Evolutionary conservation across 2,888 invertebrate genomes (phyloP).

Genomic region (Phaonia tiefii): DNA sequence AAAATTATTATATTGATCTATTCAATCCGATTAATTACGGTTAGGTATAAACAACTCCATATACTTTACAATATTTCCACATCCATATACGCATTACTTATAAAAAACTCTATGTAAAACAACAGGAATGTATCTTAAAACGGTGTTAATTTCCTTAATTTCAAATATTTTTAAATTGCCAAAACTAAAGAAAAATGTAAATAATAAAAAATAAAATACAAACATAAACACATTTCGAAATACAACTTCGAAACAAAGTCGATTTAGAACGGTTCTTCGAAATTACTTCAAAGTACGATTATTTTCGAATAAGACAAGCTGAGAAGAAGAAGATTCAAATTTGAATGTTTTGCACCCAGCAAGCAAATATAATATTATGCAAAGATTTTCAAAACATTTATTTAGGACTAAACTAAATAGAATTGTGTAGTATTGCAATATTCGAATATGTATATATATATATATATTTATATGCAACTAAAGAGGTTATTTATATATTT

Average conservation of each 20-base stretch:
- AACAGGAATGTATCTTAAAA: conserved; percentile 49
- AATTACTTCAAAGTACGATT: not conserved
- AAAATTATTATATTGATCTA: too few relatives aligned
- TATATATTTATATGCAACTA: not conserved
- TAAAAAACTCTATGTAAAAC: not conserved
- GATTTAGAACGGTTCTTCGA: too few relatives aligned
- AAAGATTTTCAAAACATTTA: not conserved
- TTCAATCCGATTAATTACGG: too few relatives aligned
- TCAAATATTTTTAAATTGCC: conserved; percentile 61
- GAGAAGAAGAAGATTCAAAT: too few relatives aligned
- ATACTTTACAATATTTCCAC: too few relatives aligned
- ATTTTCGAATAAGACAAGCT: not conserved
- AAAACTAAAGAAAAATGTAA: conserved; percentile 48
- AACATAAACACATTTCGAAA: not conserved
- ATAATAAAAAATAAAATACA: conserved; percentile 40
- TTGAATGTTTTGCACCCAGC: too few relatives aligned
- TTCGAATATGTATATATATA: not conserved
- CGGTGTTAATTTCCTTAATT: conserved; percentile 29
- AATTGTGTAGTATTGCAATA: too few relatives aligned
- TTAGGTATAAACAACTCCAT: too few relatives aligned
- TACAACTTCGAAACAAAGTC: not conserved
- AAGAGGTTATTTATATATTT: not conserved
- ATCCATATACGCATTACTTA: not conserved
- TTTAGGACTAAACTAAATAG: conserved; percentile 4
- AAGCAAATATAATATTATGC: too few relatives aligned